Evolutionary conservation across 1,140 invertebrate species (phyloP).

Genomic region (Tetranychus urticae): DNA sequence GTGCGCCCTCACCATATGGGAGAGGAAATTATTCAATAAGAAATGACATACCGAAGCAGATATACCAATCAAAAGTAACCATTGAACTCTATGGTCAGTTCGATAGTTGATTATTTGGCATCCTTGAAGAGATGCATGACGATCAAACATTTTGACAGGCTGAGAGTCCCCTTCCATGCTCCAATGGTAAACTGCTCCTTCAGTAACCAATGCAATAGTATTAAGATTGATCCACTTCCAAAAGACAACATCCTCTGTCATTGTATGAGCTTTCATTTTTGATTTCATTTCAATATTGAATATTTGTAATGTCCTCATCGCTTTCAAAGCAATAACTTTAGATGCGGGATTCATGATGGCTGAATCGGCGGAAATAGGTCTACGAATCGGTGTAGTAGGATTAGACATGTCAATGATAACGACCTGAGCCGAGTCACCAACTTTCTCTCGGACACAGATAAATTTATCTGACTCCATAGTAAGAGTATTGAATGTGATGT

Average conservation of each 20-base stretch:
- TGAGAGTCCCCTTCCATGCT: slow-evolving; percentile 95
- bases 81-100: slow-evolving; percentile 83
- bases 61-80: slow-evolving; percentile 87
- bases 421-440: slow-evolving; percentile 88
- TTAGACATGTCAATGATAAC: slow-evolving; percentile 95
- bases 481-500: slow-evolving; percentile 93
- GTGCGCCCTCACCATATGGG: not conserved
- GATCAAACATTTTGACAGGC: slow-evolving; percentile 93
- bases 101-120: slow-evolving; percentile 99
- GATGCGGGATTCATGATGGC: slow-evolving; percentile 99
- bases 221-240: slow-evolving; percentile 99
- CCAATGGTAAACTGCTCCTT: slow-evolving; percentile 93
- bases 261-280: slow-evolving; percentile 92
- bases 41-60: slow-evolving; percentile 42
- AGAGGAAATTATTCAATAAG: slow-evolving; percentile 6
- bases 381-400: slow-evolving; percentile 73
- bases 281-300: slow-evolving; percentile 99
- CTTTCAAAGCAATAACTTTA: slow-evolving; percentile 37
- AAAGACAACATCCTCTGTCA: slow-evolving; percentile 94
- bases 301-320: slow-evolving; percentile 93
- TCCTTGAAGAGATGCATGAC: slow-evolving; percentile 75
- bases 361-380: slow-evolving; percentile 96
- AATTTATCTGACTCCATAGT: slow-evolving; percentile 99
- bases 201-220: slow-evolving; percentile 87
- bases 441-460: slow-evolving; percentile 96